Evolutionary conservation across 2,797 vertebrate genomes (phyloP), one percentile per base, ranked within the genome.

Genomic region (Tarsius wallacei): DNA sequence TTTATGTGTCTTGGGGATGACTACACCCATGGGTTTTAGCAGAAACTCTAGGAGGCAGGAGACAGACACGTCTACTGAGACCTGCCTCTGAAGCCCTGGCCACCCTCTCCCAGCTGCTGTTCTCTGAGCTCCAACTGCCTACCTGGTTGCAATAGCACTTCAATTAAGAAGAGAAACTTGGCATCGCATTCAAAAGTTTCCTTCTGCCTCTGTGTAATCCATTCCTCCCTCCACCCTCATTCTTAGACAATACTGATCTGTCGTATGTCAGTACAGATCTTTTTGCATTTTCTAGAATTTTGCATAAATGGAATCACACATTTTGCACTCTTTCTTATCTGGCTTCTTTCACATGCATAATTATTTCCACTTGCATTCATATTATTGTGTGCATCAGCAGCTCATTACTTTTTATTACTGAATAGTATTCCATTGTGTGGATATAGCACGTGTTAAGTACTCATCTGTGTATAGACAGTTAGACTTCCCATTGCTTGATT

Each of bases 231-330:
- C 42, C 53, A 61, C 19, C 53, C 19, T 59, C 14, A 21, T 42
- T 42, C 24, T 55, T 22, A 86, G 16, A 78, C 33, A 94, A 68
- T 57, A 51, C 68, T 63, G 16, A 53, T 78, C 33, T 86, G 8
- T 61, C 63, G 93, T 88, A 83, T 51, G 14, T 53, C 55, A 68
- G 55, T 80, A 53, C 63, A 57, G 63, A 57, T 88, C 68, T 77
- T 78, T 68, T 89, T 93, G 14, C 68, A 96, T 76, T 94, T 80
- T 85, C 59, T 88, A 61, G 49, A 94, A 73, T 77, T 94, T 63
- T 70, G n/a, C 57, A 36, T 49, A 90, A 86, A 77, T 61, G 66
- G 24, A 55, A 73, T 15, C 17, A 57, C 73, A 28, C 3, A 83
- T 81, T 78, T 33, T 71, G 0, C 16, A 28, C 6, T 66, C n/a